Conservation (phyloP, 2,797 vertebrate genomes). For the Momotus momota region DNA sequence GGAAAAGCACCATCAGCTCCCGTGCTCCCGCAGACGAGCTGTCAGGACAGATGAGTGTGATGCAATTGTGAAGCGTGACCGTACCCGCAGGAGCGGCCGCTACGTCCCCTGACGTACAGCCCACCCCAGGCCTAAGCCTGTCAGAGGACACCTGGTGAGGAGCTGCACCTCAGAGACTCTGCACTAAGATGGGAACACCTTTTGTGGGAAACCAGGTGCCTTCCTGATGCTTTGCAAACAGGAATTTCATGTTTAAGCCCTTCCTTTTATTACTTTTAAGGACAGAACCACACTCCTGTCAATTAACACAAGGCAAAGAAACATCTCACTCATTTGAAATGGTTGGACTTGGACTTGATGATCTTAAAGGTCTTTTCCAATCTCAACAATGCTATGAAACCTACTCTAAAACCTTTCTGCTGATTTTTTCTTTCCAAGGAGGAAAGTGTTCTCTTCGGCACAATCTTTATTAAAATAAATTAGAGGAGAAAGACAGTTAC, state of each 20-base stretch:
- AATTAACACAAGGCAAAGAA: not conserved
- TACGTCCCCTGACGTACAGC: accelerated
- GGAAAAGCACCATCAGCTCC: not conserved
- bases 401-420: not conserved
- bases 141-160: not conserved
- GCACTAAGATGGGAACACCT: accelerated
- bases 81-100: accelerated
- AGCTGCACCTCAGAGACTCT: not conserved
- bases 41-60: accelerated
- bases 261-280: not conserved
- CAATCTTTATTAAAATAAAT: slow-evolving; percentile 22
- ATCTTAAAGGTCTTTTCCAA: not conserved
- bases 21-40: not conserved
- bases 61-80: accelerated
- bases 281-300: not conserved
- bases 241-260: not conserved
- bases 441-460: slow-evolving; percentile 5
- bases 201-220: not conserved
- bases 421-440: not conserved
- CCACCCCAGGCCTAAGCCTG: accelerated
- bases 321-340: not conserved
- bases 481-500: slow-evolving; percentile 23
- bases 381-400: not conserved
- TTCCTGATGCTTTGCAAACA: not conserved
- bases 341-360: not conserved